Conservation (phyloP, 2,113 vertebrate species). For the Etheostoma cragini region DNA sequence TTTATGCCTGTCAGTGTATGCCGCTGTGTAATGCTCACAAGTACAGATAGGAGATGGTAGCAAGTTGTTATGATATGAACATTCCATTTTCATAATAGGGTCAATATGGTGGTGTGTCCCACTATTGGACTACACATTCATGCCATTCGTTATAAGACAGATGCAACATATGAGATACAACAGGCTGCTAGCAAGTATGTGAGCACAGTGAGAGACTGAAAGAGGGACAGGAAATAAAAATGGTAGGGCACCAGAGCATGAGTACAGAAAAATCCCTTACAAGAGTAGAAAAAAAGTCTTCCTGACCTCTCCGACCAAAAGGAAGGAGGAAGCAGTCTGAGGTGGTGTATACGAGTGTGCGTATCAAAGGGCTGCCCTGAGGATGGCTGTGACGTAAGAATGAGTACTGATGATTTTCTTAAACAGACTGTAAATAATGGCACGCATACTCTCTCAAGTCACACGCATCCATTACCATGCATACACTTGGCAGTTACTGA, state of each 20-base stretch:
- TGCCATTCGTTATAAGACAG: background rate
- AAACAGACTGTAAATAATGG: conserved; percentile 65
- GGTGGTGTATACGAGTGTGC: conserved; percentile 11
- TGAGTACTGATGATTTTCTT: conserved; percentile 65
- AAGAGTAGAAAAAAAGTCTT: background rate
- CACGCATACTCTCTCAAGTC: conserved; percentile 35
- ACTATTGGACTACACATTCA: too few relatives aligned
- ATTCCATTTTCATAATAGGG: background rate
- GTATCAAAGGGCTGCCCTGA: conserved; percentile 32
- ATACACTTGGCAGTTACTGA: conserved; percentile 34
- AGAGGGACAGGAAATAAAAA: background rate
- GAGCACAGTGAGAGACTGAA: background rate
- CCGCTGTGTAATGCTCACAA: background rate
- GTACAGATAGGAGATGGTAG: conserved; percentile 5
- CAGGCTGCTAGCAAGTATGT: background rate
- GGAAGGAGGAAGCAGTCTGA: conserved; percentile 40
- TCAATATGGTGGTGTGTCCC: background rate
- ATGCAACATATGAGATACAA: background rate
- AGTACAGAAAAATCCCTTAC: background rate
- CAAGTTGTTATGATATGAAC: conserved; percentile 37
- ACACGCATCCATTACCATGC: conserved; percentile 4
- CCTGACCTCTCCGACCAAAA: conserved; percentile 9
- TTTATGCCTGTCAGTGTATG: background rate
- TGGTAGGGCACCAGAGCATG: background rate
- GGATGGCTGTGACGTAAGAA: conserved; percentile 65